A percentile compares a stretch with the other conserved stretches of the same genome.
Conservation (phyloP, 2,888 invertebrate genomes). For the Leptopilina drosophilae region DNA sequence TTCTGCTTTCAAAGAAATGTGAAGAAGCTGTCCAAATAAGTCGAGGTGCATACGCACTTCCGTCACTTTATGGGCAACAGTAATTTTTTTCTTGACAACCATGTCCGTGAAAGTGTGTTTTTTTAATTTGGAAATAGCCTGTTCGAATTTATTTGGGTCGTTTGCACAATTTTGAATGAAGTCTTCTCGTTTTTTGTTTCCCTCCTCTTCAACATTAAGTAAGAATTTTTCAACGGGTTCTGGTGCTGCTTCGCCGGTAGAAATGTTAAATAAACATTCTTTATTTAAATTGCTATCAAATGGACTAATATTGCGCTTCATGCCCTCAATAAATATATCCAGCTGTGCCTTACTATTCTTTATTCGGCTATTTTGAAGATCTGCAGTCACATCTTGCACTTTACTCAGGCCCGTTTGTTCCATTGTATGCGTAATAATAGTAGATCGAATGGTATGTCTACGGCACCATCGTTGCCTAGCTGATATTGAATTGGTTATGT, state of each 20-base stretch:
- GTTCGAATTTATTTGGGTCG: conserved; percentile 31
- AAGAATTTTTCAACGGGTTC: conserved; percentile 18
- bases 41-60: conserved; percentile 27
- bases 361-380: conserved; percentile 57
- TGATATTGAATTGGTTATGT: conserved; percentile 60
- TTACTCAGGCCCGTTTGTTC: conserved; percentile 56
- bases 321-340: conserved; percentile 33
- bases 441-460: conserved; percentile 54
- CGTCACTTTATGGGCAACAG: conserved; percentile 42
- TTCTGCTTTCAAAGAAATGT: too few relatives aligned
- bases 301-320: conserved; percentile 46
- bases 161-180: conserved; percentile 15
- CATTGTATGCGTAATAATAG: conserved; percentile 59
- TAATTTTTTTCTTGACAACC: conserved; percentile 46
- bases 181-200: neutral
- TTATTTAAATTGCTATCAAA: too few relatives aligned
- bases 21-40: too few relatives aligned
- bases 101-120: conserved; percentile 53
- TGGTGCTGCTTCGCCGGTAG: conserved; percentile 46
- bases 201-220: conserved; percentile 12
- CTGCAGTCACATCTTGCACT: conserved; percentile 61
- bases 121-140: conserved; percentile 47
- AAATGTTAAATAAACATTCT: conserved; percentile 55
- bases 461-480: conserved; percentile 61
- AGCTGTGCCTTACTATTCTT: conserved; percentile 47